A percentile compares a stretch with the other conserved stretches of the same genome.
Evolutionary conservation across 2,888 invertebrate genomes (phyloP).

Genomic region (Lasioglossum zephyrum): DNA sequence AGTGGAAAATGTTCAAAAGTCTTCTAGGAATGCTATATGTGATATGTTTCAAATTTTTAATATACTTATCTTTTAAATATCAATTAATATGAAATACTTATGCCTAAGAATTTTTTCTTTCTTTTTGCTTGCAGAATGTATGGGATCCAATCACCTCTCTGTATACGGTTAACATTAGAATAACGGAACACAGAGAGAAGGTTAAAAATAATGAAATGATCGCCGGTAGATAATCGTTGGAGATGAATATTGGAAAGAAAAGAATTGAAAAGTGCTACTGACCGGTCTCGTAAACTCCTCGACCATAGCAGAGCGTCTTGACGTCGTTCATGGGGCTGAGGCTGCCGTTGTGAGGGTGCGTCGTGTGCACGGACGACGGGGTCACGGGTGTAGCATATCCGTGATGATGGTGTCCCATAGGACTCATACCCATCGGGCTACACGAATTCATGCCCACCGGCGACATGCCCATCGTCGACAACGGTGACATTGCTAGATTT

Average conservation of each 20-base stretch:
- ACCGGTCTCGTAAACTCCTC: conserved; percentile 79
- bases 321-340: conserved; percentile 82
- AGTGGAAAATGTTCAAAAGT: no score
- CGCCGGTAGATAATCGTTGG: no score
- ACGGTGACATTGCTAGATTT: conserved; percentile 80
- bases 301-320: conserved; percentile 80
- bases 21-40: no score
- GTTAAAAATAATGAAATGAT: no score
- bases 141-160: no score
- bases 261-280: conserved; percentile 29
- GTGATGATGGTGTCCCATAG: conserved; percentile 81
- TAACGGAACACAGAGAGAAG: no score
- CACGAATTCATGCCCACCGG: conserved; percentile 79
- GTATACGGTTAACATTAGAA: no score
- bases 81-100: no score
- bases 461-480: conserved; percentile 82
- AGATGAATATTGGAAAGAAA: background rate
- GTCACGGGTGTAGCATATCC: conserved; percentile 81
- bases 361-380: conserved; percentile 80
- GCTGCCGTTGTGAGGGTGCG: conserved; percentile 77
- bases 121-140: no score
- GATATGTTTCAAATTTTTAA: no score
- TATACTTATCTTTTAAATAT: no score
- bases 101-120: no score
- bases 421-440: conserved; percentile 81